Base-by-base conservation (phyloP, 1,140 invertebrate genomes). In the Eciton burchellii region DNA sequence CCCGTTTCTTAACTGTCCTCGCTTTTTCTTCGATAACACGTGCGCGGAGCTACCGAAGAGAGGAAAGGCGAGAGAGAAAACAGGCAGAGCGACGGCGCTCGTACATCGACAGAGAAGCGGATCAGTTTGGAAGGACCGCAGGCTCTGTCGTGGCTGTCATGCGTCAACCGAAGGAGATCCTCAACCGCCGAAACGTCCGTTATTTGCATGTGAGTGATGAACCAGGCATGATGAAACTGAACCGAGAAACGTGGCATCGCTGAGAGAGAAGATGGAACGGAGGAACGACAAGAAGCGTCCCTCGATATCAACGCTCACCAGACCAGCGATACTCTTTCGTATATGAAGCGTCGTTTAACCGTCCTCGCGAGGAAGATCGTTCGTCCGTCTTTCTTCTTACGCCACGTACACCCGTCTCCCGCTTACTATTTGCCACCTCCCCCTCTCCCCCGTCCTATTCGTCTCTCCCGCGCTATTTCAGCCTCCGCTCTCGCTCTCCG, bases 331-430 rank as follows among this genome's bases (percentile, higher is more conserved):
- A 90, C 88, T 86, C 88, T 88, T 84, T 86, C 84, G 59, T 86
- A 88, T 88, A 90, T 88, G 84, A 90, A 90, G 89, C 82, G 84
- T 89, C 88, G 88, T 89, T 89, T 89, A 89, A 76, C 71, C 82
- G 54, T 85, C 87, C 86, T 73, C 70, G 81, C 79, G 70, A 71
- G 84, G 35, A 6, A 35, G 35, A 19, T 62, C 52, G 52, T 56
- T 63, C 70, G 29, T 65, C 29, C 21, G 47, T 6, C 52, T 54
- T n/a, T n/a, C 43, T 57, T 29, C 83, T 59, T 52, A 43, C 45
- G 24, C 57, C 70, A 57, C 35, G 35, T 41, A 12, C n/a, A n/a
- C 47, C 49, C 52, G 63, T 87, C 68, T 84, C 70, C 60, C 73
- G 35, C 35, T 26, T 83, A 56, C 71, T 72, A 79, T 79, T 79